Evolutionary conservation across 2,797 vertebrate species (phyloP).

Genomic region (Remorina albescens): DNA sequence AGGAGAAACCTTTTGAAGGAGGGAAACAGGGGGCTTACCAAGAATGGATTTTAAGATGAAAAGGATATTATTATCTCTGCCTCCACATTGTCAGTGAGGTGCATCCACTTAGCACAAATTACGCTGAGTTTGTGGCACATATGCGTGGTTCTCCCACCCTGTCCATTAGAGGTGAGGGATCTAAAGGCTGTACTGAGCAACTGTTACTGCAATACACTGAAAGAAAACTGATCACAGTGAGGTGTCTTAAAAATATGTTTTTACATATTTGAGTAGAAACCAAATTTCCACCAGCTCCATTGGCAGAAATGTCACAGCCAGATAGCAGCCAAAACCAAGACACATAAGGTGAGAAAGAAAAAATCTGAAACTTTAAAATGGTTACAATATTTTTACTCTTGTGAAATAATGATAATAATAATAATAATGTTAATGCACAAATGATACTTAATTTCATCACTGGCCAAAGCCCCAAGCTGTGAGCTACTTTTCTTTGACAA

Average conservation of each 20-base stretch:
- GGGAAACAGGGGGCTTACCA: neutral
- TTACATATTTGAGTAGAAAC: neutral
- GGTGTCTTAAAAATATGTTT: neutral
- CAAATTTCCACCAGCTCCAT: neutral
- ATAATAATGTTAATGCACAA: neutral
- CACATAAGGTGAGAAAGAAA: too few relatives aligned
- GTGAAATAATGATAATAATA: too few relatives aligned
- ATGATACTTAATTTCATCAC: neutral
- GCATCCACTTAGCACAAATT: neutral
- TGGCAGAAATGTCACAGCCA: neutral
- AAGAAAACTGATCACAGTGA: conserved; percentile 1
- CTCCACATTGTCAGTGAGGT: neutral
- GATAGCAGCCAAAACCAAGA: neutral
- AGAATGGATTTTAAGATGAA: conserved; percentile 11
- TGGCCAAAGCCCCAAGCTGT: conserved; percentile 11
- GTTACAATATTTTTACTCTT: neutral
- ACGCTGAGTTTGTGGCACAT: neutral
- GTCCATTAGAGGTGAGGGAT: neutral
- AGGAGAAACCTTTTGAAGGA: neutral
- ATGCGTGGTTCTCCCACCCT: neutral
- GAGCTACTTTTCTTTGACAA: conserved; percentile 19
- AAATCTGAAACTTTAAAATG: neutral
- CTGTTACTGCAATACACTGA: neutral
- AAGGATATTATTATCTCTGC: neutral
- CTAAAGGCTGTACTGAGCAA: neutral